Evolutionary conservation across 2,888 invertebrate genomes (phyloP), one percentile per base, ranked within the genome.

Genomic region (Lasioglossum pauxillum): DNA sequence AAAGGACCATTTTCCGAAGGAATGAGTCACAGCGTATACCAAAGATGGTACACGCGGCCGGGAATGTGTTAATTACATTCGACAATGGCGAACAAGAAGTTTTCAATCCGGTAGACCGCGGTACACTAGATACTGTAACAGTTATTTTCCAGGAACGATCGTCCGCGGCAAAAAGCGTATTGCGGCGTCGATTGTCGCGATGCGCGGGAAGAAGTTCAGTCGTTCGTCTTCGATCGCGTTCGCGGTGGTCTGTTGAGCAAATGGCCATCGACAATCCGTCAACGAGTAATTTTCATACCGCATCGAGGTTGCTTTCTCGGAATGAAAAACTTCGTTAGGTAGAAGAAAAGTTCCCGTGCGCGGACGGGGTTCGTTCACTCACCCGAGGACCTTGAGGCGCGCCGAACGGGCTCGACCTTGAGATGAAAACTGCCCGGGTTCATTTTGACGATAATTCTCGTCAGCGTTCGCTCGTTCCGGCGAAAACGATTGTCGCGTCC

Each of bases 81-180:
- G 53, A 53, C 23, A 23, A 53, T 53, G 23, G n/a, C 0, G 60
- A 16, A 64, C 27, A 64, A 64, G 60, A 67, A 67, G 8, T 67
- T 67, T 35, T 67, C 67, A 31, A 35, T 67, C 35, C 19, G 19
- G 35, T 35, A 67, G 8, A 67, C 8, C 67, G 31, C 19, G 19
- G 67, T 35, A 5, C 35, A 19, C 35, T 69, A n/a, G 38, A 38
- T 41, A 75, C 81, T 85, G 44, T 71, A 64, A 75, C 82, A 86
- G 87, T 87, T 88, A 87, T 80, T 89, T 92, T 91, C 90, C 89
- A 85, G 88, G 90, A 92, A 91, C 88, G 89, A 92, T 91, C 87
- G 88, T 84, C 90, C 75, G 82, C 82, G 80, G 86, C 88, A 92
- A 90, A 87, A 92, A 91, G 85, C 84, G 77, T 84, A 77, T 85